Evolutionary conservation across 1,140 invertebrate genomes (phyloP).

Genomic region (Leptinotarsa undecemlineata): DNA sequence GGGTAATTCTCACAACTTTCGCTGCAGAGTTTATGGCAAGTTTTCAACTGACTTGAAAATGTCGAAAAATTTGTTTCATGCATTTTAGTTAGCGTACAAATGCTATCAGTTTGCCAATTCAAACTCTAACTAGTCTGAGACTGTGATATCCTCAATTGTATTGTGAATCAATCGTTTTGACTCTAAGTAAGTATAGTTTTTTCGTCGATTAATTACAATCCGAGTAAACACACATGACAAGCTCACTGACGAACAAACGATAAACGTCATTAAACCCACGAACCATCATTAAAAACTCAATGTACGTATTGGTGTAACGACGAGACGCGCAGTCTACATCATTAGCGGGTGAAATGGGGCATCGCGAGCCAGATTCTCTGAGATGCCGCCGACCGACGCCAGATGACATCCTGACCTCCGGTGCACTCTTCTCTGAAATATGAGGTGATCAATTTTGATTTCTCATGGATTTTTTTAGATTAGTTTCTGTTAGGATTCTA

Average conservation of each 20-base stretch:
- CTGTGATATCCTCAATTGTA: no score
- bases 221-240: neutral
- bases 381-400: conserved; percentile 18
- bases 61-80: no score
- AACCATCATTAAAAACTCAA: conserved; percentile 20
- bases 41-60: no score
- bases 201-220: neutral
- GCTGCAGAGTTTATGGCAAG: no score
- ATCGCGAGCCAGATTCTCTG: conserved; percentile 1
- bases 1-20: no score
- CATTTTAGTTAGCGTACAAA: no score
- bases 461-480: no score
- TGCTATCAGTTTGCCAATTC: no score
- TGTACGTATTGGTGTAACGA: conserved; percentile 11
- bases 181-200: neutral
- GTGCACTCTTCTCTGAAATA: neutral
- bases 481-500: no score
- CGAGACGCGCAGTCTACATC: conserved; percentile 26
- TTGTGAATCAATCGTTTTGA: neutral
- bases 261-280: conserved; percentile 5
- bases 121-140: no score
- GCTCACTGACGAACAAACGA: neutral
- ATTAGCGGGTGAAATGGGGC: conserved; percentile 25
- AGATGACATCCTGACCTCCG: conserved; percentile 7
- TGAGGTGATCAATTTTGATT: no score